Evolutionary conservation across 2,797 vertebrate species (phyloP), one percentile per base, ranked within the genome.

Genomic region (Platyrinchus mystaceus): DNA sequence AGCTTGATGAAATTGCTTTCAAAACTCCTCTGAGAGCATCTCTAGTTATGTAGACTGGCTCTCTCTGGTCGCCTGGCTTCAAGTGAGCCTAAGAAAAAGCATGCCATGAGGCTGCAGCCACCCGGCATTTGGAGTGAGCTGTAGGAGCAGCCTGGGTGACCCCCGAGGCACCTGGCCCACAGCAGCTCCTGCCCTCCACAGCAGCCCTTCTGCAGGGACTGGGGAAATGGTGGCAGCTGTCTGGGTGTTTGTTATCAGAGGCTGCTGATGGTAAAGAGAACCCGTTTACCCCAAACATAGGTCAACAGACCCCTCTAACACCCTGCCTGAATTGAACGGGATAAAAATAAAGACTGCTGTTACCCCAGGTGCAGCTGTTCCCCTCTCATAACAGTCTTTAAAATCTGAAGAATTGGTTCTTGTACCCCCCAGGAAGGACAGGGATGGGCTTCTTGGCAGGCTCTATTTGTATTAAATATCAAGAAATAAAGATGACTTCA

Each of bases 51-150:
- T 9, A 26, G 85, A 32, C 62, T 70, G 64, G 17, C 47, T 94
- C 4, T 18, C 23, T 71, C 21, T 39, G 22, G 9, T 27, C 9
- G 7, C 60, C 43, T 37, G 66, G 41, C 86, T 63, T 59, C 24
- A 7, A 5, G 37, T 3, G 9, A 53, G 18, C 58, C 28, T 26
- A 6, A 63, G 58, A 39, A 56, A 5, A 37, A 10, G 10, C 1
- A 2, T 12, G 9, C 53, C 1, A 0, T 41, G 58, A 47, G 3
- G 2, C 39, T 0, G 2, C 34, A 39, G 64, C 56, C 1, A 0
- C 39, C 13, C 4, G 53, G 28, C 36, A 0, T n/a, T 58, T 3
- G 1, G 30, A 63, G 13, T 19, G 83, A 64, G 41, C 12, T 23
- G 15, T 8, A 4, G 79, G 36, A 77, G 67, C 15, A 5, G 73